A percentile compares a stretch with the other conserved stretches of the same genome.
These are phyloP conservation scores for Bufotes viridis DNA, from an alignment of 2,797 vertebrate genomes.

Conservation along the genomic window DNA sequence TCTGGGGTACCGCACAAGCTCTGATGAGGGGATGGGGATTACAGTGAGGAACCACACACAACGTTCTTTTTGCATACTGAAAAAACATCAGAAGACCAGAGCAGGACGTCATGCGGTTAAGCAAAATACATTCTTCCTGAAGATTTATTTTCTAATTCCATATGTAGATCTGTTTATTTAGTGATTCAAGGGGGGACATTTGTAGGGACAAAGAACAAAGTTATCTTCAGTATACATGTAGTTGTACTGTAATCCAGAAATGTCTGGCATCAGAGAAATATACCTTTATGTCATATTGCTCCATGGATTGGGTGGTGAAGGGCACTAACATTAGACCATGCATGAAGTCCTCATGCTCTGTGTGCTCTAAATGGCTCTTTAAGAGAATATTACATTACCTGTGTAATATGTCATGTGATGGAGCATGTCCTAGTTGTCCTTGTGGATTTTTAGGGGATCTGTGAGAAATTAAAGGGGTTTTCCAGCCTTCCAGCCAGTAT, in stretches of 20 bases:
- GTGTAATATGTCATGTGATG: too few species aligned
- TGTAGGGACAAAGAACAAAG: not conserved
- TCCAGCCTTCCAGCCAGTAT: too few species aligned
- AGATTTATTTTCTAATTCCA: not conserved
- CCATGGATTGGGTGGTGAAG: not conserved
- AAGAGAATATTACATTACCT: too few species aligned
- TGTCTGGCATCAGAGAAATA: not conserved
- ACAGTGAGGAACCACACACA: not conserved
- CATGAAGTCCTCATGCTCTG: not conserved
- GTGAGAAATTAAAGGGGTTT: too few species aligned
- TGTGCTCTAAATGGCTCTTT: not conserved
- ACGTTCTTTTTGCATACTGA: not conserved
- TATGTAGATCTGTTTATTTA: conserved; percentile 16
- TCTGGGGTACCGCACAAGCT: too few species aligned
- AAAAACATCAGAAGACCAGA: conserved; percentile 1
- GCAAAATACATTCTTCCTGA: conserved; percentile 25
- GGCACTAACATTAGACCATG: not conserved
- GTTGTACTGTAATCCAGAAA: not conserved
- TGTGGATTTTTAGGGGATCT: too few species aligned
- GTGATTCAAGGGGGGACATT: not conserved
- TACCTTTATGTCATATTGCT: not conserved
- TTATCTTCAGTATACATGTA: not conserved
- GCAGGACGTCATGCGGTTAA: not conserved
- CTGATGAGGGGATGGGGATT: not conserved
- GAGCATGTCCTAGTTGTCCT: too few species aligned